Conservation (phyloP, 1,140 invertebrate species). For the Zaprionus gabonicus region DNA sequence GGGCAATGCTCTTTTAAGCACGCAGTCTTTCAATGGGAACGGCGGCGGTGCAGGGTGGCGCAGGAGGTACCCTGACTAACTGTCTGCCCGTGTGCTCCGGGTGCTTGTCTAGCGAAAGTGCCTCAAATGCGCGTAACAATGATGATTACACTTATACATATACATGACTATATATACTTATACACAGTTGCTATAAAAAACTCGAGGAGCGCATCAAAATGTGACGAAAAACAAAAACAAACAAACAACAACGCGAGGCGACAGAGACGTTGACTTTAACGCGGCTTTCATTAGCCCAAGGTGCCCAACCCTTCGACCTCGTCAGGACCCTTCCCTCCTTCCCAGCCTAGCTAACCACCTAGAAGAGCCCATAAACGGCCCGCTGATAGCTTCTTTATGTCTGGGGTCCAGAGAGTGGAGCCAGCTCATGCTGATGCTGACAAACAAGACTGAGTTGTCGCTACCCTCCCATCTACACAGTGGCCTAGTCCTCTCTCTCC, state of each 20-base stretch:
- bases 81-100: neutral
- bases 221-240: slow-evolving; percentile 65
- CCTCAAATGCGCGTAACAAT: slow-evolving; percentile 74
- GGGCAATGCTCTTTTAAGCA: slow-evolving; percentile 82
- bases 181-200: slow-evolving; percentile 30
- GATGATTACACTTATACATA: slow-evolving; percentile 50
- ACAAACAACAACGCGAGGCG: slow-evolving; percentile 67
- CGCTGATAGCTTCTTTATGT: slow-evolving; percentile 80
- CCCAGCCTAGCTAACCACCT: slow-evolving; percentile 11
- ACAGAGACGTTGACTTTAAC: slow-evolving; percentile 58
- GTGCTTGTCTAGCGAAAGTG: slow-evolving; percentile 66
- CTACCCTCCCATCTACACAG: neutral
- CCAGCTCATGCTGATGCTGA: slow-evolving; percentile 30
- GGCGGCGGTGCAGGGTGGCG: slow-evolving; percentile 18
- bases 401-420: slow-evolving; percentile 54
- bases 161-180: slow-evolving; percentile 9
- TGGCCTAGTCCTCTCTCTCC: neutral
- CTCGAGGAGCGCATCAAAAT: slow-evolving; percentile 46
- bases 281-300: slow-evolving; percentile 58
- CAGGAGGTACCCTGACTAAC: neutral
- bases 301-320: slow-evolving; percentile 13
- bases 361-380: slow-evolving; percentile 61
- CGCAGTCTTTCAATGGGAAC: slow-evolving; percentile 57
- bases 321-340: too few species aligned
- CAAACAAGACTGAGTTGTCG: slow-evolving; percentile 4